phyloP scores from a whole-genome alignment of 1,140 invertebrate genomes.

The Nixonia krombeini region DNA sequence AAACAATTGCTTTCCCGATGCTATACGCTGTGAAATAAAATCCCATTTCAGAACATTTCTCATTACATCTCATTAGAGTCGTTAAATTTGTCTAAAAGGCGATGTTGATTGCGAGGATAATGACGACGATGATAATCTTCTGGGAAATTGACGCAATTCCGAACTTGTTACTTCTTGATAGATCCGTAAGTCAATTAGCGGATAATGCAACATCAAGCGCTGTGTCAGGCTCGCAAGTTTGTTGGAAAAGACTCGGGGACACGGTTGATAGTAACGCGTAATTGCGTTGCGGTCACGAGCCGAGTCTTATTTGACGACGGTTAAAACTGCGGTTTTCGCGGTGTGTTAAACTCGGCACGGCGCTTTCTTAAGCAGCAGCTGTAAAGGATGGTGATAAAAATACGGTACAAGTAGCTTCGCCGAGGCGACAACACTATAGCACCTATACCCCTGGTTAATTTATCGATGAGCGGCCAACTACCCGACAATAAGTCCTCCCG shows the following conservation, averaged over 20 bases:
- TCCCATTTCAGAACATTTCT: too few relatives aligned
- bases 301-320: constrained; percentile 19
- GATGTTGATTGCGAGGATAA: too few relatives aligned
- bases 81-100: too few relatives aligned
- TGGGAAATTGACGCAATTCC: too few relatives aligned
- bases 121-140: too few relatives aligned
- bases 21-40: too few relatives aligned
- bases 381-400: constrained; percentile 7
- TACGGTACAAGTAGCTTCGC: neutral
- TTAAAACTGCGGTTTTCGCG: constrained; percentile 18
- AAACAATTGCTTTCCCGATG: too few relatives aligned
- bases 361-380: constrained; percentile 3
- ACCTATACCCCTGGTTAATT: constrained; percentile 2
- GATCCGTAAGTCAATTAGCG: too few relatives aligned
- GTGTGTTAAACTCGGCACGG: constrained; percentile 5
- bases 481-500: constrained; percentile 1
- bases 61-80: too few relatives aligned
- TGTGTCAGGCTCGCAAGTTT: constrained; percentile 9
- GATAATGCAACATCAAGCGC: too few relatives aligned
- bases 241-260: constrained; percentile 21
- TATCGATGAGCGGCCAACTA: constrained; percentile 14
- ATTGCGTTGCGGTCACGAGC: constrained; percentile 22
- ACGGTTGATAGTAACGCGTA: constrained; percentile 11
- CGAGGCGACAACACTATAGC: neutral
- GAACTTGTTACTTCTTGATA: too few relatives aligned